Evolutionary conservation across 2,888 invertebrate genomes (phyloP), one percentile per base, ranked within the genome.

Genomic region (Dryocosmus kuriphilus): DNA sequence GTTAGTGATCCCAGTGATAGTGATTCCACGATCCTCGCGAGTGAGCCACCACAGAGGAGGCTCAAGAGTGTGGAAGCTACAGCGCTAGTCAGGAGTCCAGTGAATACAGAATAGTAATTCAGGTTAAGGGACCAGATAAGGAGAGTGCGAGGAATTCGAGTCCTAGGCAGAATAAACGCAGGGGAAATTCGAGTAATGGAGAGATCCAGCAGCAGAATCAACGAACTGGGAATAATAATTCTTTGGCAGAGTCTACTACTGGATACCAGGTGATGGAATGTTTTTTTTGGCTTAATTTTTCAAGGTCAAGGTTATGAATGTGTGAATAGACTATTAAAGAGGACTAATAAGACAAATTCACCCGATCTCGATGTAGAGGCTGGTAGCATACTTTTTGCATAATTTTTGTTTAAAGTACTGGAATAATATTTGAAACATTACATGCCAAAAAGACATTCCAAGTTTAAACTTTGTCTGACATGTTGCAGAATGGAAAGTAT

Each of bases 1-100:
- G 96, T 97, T 86, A 97, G 97, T 90, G 97, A 97, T 93, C 96
- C 96, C 74, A 97, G 96, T 91, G 97, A 97, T 93, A 97, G 97
- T 86, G 97, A 97, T 92, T 97, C 97, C 82, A 97, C 97, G 74
- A 95, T 97, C 85, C 93, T 97, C 76, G 97, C 96, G 79, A 97
- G 96, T 77, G 96, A 96, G 90, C 96, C 96, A 67, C 94, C 94
- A 77, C 94, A 94, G 90, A 94, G 91, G 81, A 88, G 91, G 74
- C 82, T 88, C 30, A 91, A 90, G 81, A 94, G 89, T 93, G 86
- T 93, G 86, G 81, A 84, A 88, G 79, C 77, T 84, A 60, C 81
- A 85, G 76, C 83, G 83, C 81, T 80, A 75, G 78, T 79, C 91
- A 89, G 85, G 92, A 89, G 79, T 88, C 86, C 78, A 94, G 94